phyloP scores from a whole-genome alignment of 1,140 invertebrate genomes.

The Atta texana region DNA sequence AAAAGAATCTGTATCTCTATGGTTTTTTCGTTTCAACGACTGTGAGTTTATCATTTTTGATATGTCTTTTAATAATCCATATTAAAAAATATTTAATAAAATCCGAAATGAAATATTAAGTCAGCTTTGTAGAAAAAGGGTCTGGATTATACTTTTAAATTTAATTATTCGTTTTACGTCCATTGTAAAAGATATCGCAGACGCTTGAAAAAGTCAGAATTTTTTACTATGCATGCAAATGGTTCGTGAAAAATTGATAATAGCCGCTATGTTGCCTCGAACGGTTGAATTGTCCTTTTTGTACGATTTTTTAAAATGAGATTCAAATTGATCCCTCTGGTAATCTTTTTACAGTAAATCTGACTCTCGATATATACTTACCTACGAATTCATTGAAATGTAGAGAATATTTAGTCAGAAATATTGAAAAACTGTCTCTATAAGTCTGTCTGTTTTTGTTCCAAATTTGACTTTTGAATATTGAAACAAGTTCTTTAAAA shows the following conservation, averaged over 20 bases:
- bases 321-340: slow-evolving; percentile 45
- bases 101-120: not conserved
- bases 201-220: slow-evolving; percentile 65
- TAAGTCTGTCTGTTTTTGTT: not conserved
- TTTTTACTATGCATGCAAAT: slow-evolving; percentile 80
- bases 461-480: not conserved
- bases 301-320: slow-evolving; percentile 45
- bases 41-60: not conserved
- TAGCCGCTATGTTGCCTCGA: slow-evolving; percentile 62
- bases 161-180: slow-evolving; percentile 69
- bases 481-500: not conserved
- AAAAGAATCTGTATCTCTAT: not conserved
- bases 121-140: not conserved
- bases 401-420: slow-evolving; percentile 1
- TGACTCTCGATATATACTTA: not conserved
- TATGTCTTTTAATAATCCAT: not conserved
- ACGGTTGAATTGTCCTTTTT: slow-evolving; percentile 59
- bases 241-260: slow-evolving; percentile 82
- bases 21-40: not conserved
- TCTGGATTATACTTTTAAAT: slow-evolving; percentile 83
- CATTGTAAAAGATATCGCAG: slow-evolving; percentile 75
- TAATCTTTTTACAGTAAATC: slow-evolving; percentile 29
- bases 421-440: not conserved
- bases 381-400: not conserved
- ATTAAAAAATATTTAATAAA: not conserved